Evolutionary conservation across 2,797 vertebrate genomes (phyloP).

Genomic region (Lepilemur septentrionalis): DNA sequence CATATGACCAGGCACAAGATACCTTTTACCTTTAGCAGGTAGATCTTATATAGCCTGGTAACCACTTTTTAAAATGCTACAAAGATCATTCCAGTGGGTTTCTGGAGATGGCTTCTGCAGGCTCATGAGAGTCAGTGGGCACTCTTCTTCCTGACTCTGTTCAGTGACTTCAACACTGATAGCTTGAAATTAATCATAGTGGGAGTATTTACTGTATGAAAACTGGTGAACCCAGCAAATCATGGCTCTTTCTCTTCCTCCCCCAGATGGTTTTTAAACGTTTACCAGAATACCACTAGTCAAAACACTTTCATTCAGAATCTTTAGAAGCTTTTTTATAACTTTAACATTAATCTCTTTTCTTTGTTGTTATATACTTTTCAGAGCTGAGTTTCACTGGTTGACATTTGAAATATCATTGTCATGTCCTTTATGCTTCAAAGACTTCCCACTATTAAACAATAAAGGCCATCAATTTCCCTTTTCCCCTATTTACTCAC

Average conservation of each 20-base stretch:
- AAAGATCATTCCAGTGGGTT: background rate
- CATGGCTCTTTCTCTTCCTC: background rate
- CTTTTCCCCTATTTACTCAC: background rate
- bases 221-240: background rate
- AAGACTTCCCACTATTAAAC: background rate
- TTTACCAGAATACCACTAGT: background rate
- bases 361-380: background rate
- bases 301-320: background rate
- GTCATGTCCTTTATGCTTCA: background rate
- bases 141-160: background rate
- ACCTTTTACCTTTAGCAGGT: background rate
- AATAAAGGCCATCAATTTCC: background rate
- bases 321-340: background rate
- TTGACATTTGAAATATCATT: slow-evolving; percentile 7
- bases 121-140: background rate
- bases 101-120: background rate
- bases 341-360: background rate
- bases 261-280: background rate
- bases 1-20: background rate
- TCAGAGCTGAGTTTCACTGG: background rate
- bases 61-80: background rate
- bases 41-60: background rate
- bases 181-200: background rate
- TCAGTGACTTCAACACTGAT: background rate
- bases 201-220: background rate